Base-by-base conservation (phyloP, 1,140 invertebrate genomes). In the Meloidogyne exigua region DNA sequence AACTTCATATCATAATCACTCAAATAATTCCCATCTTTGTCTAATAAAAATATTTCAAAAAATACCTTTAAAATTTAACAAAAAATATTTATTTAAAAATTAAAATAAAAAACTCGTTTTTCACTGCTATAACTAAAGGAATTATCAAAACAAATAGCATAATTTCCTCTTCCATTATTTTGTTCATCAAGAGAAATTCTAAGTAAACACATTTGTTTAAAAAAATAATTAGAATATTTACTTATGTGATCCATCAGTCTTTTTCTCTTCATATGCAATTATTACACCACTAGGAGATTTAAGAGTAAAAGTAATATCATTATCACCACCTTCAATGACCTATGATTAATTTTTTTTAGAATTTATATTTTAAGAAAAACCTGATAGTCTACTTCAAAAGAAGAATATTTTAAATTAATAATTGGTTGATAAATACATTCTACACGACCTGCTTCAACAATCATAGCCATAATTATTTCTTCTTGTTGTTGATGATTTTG, bases 111-210 rank as follows among this genome's bases (percentile, higher is more conserved):
- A 70, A 70, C 71, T n/a, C 39, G 11, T 72, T 72, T 72, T n/a
- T 32, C 49, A 26, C 39, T 72, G 36, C 49, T 72, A 12, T 72
- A 72, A 26, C 71, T 72, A 79, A 89, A 89, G 18, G 86, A 83
- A 75, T 89, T 89, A 77, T 89, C 89, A 79, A 89, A 87, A 68
- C 89, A 89, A 13, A 89, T 78, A 70, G 85, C 85, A 79, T 89
- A 89, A 73, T 89, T 88, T 39, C 89, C 89, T 64, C 70, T 18
- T 64, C 82, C 78, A 44, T 81, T 73, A 21, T 80, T 28, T 13
- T 80, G 72, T 36, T 80, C 73, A 28, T 76, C 70, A 28, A 83
- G 42, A 28, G 72, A 36, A 32, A 83, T 70, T 73, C 74, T 57
- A 57, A 57, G 21, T 0, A 63, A 39, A 68, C 74, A 32, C 32